Base-by-base conservation (phyloP, 2,113 vertebrate genomes). In the Halcyon malimbica region DNA sequence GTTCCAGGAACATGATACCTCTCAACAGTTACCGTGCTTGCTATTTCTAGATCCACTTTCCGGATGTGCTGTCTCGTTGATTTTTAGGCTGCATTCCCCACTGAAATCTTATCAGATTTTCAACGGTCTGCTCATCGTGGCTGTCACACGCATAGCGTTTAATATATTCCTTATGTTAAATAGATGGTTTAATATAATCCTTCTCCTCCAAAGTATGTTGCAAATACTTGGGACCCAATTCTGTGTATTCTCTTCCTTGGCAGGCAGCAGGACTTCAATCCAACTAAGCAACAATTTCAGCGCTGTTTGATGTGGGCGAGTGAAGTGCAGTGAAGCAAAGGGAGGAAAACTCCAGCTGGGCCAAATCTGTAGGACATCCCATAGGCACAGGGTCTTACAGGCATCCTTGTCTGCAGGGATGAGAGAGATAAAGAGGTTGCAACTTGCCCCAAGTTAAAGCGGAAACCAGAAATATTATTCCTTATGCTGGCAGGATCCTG, bases 41-140 rank as follows among this genome's bases (percentile, higher is more conserved):
- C 92, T 94, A 57, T 94, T 92, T 87, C 83, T 68, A 77, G 70
- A 92, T 60, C 69, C 48, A 63, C 74, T 63, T 79, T 90, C 86
- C 3, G 12, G 83, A 93, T 35, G 2, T 51, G 35, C 75, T 8
- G 0, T 84, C 64, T 64, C 73, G 60, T 35, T 86, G 83, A 71
- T 82, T 96, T 91, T 94, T 82, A 89, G 65, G 50, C 65, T 65
- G 48, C 29, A 8, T 92, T 93, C 65, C 37, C 53, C 9, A 2
- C 83, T 84, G 89, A 87, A 89, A 80, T 92, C 65, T 89, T 70
- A 63, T 4, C 68, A 51, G 68, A 70, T 95, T 91, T 90, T 86
- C 68, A 77, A 8, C 19, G 50, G 4, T 86, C 39, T 92, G 51
- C 48, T 75, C 56, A 29, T 39, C 2, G 1, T 63, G 83, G 60